Conservation (phyloP, 2,113 vertebrate species). For the Apodemus speciosus region DNA sequence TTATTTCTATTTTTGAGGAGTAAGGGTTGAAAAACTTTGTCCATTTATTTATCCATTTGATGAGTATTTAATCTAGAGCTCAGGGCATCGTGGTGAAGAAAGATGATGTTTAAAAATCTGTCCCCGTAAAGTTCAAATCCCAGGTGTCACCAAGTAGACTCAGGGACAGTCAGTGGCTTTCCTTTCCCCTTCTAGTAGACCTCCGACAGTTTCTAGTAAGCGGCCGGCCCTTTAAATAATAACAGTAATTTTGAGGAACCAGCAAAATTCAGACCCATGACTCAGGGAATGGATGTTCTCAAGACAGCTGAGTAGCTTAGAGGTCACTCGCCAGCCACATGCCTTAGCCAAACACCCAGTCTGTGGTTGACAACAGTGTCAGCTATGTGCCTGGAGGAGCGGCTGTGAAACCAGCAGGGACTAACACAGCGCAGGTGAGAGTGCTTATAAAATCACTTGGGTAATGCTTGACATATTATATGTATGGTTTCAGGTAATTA, state of each 20-base stretch:
- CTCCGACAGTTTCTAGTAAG: neutral
- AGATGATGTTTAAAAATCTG: neutral
- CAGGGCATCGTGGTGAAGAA: neutral
- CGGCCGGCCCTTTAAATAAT: neutral
- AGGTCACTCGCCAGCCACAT: neutral
- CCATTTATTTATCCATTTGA: neutral
- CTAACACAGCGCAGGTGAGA: neutral
- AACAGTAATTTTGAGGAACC: neutral
- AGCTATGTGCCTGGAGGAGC: neutral
- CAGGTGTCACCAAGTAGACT: neutral
- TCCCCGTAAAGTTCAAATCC: neutral
- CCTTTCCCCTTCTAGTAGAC: neutral
- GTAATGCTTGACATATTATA: neutral
- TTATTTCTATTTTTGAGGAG: neutral
- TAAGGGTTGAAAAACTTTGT: neutral
- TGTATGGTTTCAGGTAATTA: conserved; percentile 13
- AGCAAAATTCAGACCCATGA: neutral
- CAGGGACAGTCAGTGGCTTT: neutral
- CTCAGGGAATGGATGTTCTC: neutral
- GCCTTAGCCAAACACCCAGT: neutral
- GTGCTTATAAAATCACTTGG: neutral
- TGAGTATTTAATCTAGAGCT: neutral
- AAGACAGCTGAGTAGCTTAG: neutral
- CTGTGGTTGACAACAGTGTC: neutral
- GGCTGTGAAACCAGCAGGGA: neutral